Evolutionary conservation across 2,797 vertebrate genomes (phyloP).

Genomic region (Bufotes viridis): DNA sequence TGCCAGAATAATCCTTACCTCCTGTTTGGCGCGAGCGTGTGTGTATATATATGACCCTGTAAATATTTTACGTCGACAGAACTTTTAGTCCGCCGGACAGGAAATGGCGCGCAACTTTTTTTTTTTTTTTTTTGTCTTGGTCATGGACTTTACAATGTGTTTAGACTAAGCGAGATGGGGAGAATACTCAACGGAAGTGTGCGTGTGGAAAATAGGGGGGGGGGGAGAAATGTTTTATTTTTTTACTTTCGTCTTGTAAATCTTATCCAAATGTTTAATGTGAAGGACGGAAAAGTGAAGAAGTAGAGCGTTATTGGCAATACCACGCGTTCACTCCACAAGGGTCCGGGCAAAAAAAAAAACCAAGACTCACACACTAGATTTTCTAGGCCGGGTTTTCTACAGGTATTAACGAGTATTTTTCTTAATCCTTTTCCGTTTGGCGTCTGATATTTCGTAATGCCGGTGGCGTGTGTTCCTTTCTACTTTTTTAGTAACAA

Average conservation of each 20-base stretch:
- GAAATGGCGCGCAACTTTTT: neutral
- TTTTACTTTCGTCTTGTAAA: slow-evolving; percentile 30
- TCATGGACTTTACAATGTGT: slow-evolving; percentile 8
- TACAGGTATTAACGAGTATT: slow-evolving; percentile 93
- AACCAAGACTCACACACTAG: slow-evolving; percentile 69
- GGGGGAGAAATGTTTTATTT: neutral
- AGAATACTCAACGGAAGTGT: neutral
- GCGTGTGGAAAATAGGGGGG: neutral
- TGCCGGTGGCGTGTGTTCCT: slow-evolving; percentile 96
- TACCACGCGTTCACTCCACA: slow-evolving; percentile 71
- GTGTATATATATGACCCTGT: neutral
- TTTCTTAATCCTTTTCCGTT: slow-evolving; percentile 85
- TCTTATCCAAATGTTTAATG: slow-evolving; percentile 7
- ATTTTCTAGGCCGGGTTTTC: slow-evolving; percentile 85
- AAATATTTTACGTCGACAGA: neutral
- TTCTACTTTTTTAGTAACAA: slow-evolving; percentile 99
- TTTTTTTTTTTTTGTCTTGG: neutral
- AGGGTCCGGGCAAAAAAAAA: slow-evolving; percentile 3
- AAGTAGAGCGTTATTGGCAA: slow-evolving; percentile 71
- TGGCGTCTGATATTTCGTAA: slow-evolving; percentile 95
- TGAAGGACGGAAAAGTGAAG: neutral
- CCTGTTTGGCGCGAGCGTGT: neutral
- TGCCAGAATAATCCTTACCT: neutral
- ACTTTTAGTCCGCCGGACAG: too few species aligned
- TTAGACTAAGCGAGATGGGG: neutral